Percentiles rank a stretch among this genome's conserved stretches.
phyloP scores from a whole-genome alignment of 2,113 vertebrate species.

The Cryptotis parvus region DNA sequence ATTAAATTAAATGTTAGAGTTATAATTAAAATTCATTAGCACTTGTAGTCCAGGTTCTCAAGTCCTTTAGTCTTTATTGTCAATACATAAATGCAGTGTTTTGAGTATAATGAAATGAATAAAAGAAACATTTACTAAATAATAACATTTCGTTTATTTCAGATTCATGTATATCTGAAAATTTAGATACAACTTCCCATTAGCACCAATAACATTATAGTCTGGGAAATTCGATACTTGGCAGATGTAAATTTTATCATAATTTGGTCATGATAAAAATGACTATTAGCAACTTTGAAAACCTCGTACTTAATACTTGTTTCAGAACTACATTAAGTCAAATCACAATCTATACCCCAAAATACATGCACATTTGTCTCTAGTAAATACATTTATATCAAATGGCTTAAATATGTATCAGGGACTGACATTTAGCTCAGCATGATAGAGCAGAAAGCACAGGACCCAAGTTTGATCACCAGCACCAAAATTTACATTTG shows the following conservation, averaged over 20 bases:
- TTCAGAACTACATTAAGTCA: not conserved
- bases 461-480: too few species aligned
- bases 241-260: not conserved
- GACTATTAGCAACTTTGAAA: constrained; percentile 35
- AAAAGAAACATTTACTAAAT: too few species aligned
- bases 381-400: too few species aligned
- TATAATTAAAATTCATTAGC: not conserved
- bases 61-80: not conserved
- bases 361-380: not conserved
- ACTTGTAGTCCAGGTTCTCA: not conserved
- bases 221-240: not conserved
- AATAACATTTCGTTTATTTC: too few species aligned
- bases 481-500: too few species aligned
- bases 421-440: too few species aligned
- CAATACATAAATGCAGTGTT: constrained; percentile 36
- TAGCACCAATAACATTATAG: not conserved
- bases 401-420: too few species aligned
- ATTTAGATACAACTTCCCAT: not conserved
- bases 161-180: not conserved
- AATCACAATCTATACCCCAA: not conserved
- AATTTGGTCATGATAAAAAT: constrained; percentile 27
- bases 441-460: too few species aligned
- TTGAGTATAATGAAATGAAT: not conserved
- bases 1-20: constrained; percentile 30
- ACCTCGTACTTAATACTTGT: not conserved